A percentile compares a stretch with the other conserved stretches of the same genome.
Conservation (phyloP, 1,140 invertebrate genomes). For the Rhizoglyphus robini region DNA sequence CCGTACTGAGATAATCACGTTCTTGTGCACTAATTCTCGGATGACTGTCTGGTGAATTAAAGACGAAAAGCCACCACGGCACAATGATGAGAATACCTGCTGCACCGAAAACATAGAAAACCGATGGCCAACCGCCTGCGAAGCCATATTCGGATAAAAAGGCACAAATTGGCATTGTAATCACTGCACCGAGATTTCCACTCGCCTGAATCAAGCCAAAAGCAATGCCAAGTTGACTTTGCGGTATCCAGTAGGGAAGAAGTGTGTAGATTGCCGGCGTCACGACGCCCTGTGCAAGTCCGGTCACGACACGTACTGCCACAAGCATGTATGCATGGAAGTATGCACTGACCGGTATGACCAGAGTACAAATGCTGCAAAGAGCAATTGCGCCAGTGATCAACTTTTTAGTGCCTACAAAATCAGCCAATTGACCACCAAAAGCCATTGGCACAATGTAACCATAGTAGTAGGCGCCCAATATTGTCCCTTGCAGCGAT, state of each 20-base stretch:
- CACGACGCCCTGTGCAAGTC: constrained; percentile 33
- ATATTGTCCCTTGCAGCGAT: constrained; percentile 52
- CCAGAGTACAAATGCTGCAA: constrained; percentile 62
- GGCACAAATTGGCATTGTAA: constrained; percentile 38
- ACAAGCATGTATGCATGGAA: constrained; percentile 33
- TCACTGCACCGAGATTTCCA: constrained; percentile 38
- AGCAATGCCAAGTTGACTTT: constrained; percentile 27
- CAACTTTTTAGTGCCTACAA: constrained; percentile 47
- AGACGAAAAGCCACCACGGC: constrained; percentile 37
- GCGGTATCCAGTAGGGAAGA: constrained; percentile 29
- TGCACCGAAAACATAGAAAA: constrained; percentile 38
- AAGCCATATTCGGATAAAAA: constrained; percentile 29
- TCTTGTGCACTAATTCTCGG: constrained; percentile 32
- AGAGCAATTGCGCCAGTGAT: constrained; percentile 63
- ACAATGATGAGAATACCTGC: constrained; percentile 28
- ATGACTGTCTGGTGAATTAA: constrained; percentile 39
- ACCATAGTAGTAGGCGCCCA: constrained; percentile 70
- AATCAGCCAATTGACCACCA: constrained; percentile 57
- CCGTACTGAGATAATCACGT: constrained; percentile 21
- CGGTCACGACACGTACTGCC: constrained; percentile 32
- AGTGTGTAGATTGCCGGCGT: constrained; percentile 33
- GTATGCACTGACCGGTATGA: constrained; percentile 56
- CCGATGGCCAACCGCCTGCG: constrained; percentile 38
- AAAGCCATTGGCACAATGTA: constrained; percentile 66
- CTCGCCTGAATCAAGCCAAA: constrained; percentile 22